Conservation (phyloP, 2,113 vertebrate species). For the Rhinopomastus cyanomelas region DNA sequence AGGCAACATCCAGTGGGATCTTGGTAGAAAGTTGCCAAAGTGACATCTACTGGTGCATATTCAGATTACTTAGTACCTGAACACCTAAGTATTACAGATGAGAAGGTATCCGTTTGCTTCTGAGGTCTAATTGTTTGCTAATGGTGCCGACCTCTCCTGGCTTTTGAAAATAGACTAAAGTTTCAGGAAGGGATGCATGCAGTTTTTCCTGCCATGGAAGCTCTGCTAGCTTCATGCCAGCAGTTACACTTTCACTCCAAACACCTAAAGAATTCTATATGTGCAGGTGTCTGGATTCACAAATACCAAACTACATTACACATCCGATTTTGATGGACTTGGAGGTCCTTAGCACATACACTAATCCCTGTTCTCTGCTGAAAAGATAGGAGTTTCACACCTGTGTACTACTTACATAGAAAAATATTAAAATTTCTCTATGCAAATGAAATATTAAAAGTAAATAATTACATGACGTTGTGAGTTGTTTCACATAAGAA, state of each 20-base stretch:
- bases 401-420: background rate
- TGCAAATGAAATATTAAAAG: background rate
- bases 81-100: background rate
- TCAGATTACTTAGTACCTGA: slow-evolving; percentile 3
- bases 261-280: background rate
- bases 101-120: background rate
- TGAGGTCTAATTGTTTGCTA: background rate
- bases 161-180: background rate
- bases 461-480: background rate
- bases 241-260: background rate
- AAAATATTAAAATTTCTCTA: too few relatives aligned
- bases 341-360: background rate
- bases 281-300: background rate
- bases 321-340: background rate
- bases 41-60: slow-evolving; percentile 28
- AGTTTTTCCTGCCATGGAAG: background rate
- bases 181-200: background rate
- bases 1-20: background rate
- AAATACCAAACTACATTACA: background rate
- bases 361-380: background rate
- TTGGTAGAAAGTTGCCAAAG: slow-evolving; percentile 2
- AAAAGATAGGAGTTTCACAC: background rate
- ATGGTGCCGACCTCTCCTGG: background rate
- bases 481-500: background rate
- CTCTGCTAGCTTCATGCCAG: background rate